Base-by-base conservation (phyloP, 2,797 vertebrate genomes). In the Decapterus maruadsi region DNA sequence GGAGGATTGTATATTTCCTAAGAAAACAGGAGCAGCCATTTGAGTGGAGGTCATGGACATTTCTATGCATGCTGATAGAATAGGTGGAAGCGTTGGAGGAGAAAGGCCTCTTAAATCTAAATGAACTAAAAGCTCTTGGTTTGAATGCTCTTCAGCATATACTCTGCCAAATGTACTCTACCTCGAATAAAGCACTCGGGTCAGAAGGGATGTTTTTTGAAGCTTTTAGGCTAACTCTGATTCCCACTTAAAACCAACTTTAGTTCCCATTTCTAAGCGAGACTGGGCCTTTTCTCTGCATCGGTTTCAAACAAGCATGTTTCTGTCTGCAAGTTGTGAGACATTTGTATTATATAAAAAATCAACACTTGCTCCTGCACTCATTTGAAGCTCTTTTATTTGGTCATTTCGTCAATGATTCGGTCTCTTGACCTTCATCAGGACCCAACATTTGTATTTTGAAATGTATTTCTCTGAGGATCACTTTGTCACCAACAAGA, bases 101-200 rank as follows among this genome's bases (percentile, higher is more conserved):
- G 92, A 89, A 91, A 89, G 84, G 87, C 86, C 93, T 91, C 90
- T 92, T 87, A 81, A 90, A 90, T 87, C 88, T 86, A 92, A 93
- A 91, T 91, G 88, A 94, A 93, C 92, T 90, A 93, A 94, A 94
- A 93, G 92, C 93, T 93, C 92, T 93, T 88, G 83, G 87, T 91
- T 85, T 91, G 90, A 93, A 92, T 88, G 86, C 90, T 92, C 93
- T 93, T 90, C 90, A 93, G 80, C 55, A 29, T 10, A 45, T 87
- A 87, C 89, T 91, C 84, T 89, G 80, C 60, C 63, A 85, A 90
- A 91, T 76, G 86, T 85, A 91, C 91, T 90, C 75, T 72, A 80
- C 78, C 86, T 90, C 38, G 22, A 84, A 91, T 89, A 91, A 91
- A 89, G 90, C 82, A 84, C 70, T 81, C 43, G 14, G 91, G 92